Conservation (phyloP, 2,888 invertebrate genomes). For the Thelaira solivaga region DNA sequence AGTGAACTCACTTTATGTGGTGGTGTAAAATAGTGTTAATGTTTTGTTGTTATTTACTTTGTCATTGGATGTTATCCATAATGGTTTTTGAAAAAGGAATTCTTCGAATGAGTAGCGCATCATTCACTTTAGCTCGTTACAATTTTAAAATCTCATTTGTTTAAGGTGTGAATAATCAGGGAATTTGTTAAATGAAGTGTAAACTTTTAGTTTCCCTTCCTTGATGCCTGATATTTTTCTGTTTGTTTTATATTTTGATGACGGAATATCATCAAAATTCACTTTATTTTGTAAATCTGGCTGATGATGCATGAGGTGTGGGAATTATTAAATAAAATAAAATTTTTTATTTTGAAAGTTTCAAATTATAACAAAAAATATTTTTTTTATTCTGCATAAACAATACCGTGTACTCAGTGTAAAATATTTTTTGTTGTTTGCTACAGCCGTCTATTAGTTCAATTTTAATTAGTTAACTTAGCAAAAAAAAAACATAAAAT, state of each 20-base stretch:
- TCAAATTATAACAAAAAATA: neutral
- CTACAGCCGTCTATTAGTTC: neutral
- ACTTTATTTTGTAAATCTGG: constrained; percentile 36
- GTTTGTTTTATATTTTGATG: constrained; percentile 12
- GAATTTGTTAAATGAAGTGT: constrained; percentile 73
- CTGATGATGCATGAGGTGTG: constrained; percentile 53
- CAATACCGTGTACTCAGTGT: neutral
- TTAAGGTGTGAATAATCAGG: constrained; percentile 72
- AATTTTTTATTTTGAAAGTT: neutral
- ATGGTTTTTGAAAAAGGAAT: constrained; percentile 60
- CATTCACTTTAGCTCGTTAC: constrained; percentile 44
- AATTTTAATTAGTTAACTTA: constrained; percentile 5
- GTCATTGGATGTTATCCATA: constrained; percentile 48
- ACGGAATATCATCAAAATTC: constrained; percentile 43
- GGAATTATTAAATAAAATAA: constrained; percentile 13
- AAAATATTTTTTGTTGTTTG: neutral
- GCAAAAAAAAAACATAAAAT: neutral
- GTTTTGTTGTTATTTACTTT: constrained; percentile 28
- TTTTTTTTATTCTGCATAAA: neutral
- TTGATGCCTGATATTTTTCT: neutral
- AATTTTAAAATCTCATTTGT: constrained; percentile 58
- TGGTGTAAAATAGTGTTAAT: constrained; percentile 54
- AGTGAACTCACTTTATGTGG: constrained; percentile 23
- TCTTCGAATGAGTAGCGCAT: constrained; percentile 39
- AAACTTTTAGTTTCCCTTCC: constrained; percentile 53